phyloP scores from a whole-genome alignment of 2,888 invertebrate species.

The Drosophila nr. perissopoda region DNA sequence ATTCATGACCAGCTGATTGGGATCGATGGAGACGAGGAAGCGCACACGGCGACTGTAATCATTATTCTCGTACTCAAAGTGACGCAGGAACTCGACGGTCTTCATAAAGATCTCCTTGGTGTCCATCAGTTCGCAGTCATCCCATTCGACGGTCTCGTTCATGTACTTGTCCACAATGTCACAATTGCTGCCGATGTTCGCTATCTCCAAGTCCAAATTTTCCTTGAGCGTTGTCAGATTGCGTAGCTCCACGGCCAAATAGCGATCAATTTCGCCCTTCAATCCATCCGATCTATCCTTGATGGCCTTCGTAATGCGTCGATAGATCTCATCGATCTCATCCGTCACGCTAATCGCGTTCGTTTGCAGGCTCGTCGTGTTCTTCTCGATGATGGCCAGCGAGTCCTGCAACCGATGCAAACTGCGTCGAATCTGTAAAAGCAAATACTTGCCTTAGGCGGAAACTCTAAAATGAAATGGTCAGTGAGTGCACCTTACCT shows the following conservation, averaged over 20 bases:
- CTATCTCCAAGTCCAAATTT: slow-evolving; percentile 96
- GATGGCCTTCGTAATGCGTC: slow-evolving; percentile 93
- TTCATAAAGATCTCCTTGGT: slow-evolving; percentile 98
- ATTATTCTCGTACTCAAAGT: slow-evolving; percentile 96
- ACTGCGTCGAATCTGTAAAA: slow-evolving; percentile 90
- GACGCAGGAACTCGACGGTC: slow-evolving; percentile 97
- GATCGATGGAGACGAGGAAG: slow-evolving; percentile 95
- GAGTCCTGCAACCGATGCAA: slow-evolving; percentile 95
- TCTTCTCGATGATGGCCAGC: slow-evolving; percentile 93
- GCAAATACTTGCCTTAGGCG: background rate
- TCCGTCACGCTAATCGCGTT: slow-evolving; percentile 96
- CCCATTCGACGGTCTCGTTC: slow-evolving; percentile 95
- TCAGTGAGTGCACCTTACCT: slow-evolving; percentile 85
- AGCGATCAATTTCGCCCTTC: slow-evolving; percentile 95
- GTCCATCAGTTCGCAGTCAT: slow-evolving; percentile 96
- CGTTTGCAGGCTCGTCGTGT: slow-evolving; percentile 93
- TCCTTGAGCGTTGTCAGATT: slow-evolving; percentile 95
- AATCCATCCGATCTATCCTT: slow-evolving; percentile 95
- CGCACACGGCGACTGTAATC: slow-evolving; percentile 94
- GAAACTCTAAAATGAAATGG: background rate
- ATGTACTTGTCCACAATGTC: slow-evolving; percentile 98
- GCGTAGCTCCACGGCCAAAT: slow-evolving; percentile 94
- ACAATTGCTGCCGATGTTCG: slow-evolving; percentile 98
- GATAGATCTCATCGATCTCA: slow-evolving; percentile 96
- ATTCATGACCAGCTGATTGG: slow-evolving; percentile 94